Conservation (phyloP, 2,113 vertebrate genomes). For the Ranitomeya imitator region DNA sequence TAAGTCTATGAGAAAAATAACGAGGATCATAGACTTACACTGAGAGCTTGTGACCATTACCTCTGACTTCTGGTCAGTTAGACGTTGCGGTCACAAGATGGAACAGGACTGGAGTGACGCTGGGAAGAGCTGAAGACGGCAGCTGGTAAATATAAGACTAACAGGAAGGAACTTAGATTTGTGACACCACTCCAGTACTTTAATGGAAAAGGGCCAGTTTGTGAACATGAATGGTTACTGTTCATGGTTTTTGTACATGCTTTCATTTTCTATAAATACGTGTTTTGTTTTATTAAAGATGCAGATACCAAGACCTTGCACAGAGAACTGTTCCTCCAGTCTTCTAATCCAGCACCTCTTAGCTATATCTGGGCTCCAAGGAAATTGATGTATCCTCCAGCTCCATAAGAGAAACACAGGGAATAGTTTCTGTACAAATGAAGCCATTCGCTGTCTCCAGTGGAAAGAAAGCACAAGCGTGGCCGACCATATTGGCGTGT, state of each 20-base stretch:
- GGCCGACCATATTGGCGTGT: slow-evolving; percentile 55
- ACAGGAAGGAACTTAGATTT: too few relatives aligned
- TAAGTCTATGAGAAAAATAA: too few relatives aligned
- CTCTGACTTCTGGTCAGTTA: too few relatives aligned
- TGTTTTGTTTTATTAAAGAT: slow-evolving; percentile 94
- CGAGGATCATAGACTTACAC: too few relatives aligned
- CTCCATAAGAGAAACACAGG: slow-evolving; percentile 62
- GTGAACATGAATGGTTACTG: slow-evolving; percentile 41
- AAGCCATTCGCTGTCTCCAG: slow-evolving; percentile 64
- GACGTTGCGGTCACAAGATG: too few relatives aligned
- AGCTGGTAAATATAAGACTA: too few relatives aligned
- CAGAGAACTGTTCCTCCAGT: slow-evolving; percentile 92
- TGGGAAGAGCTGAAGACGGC: too few relatives aligned
- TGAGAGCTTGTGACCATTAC: too few relatives aligned
- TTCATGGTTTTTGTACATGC: slow-evolving; percentile 84
- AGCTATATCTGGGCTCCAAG: slow-evolving; percentile 59
- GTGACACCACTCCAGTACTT: too few relatives aligned
- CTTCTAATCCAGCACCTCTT: slow-evolving; percentile 89
- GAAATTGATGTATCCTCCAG: slow-evolving; percentile 54
- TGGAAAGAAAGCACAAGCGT: slow-evolving; percentile 56
- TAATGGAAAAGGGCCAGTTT: neutral
- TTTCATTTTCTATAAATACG: slow-evolving; percentile 81
- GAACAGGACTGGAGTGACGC: too few relatives aligned
- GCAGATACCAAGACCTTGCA: slow-evolving; percentile 92
- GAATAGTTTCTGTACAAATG: neutral